These are phyloP conservation scores for Mesocentrotus franciscanus DNA, from an alignment of 53 echinoderm and acorn worm genomes.

Conservation along the genomic window DNA sequence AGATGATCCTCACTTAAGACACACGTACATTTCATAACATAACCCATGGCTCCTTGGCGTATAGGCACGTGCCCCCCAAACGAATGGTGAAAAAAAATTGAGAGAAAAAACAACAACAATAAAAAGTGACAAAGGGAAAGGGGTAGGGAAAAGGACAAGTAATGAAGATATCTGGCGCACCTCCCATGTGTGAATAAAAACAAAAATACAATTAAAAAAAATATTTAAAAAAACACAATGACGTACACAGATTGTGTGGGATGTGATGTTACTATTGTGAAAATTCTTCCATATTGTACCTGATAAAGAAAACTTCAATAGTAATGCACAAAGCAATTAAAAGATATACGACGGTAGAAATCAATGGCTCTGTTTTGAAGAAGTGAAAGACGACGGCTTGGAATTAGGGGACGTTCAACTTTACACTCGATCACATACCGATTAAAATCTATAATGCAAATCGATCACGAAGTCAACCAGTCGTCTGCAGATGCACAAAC, in stretches of 20 bases:
- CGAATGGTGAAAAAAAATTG: too few relatives aligned
- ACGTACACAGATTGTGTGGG: neutral
- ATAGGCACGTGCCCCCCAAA: too few relatives aligned
- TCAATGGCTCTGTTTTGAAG: neutral
- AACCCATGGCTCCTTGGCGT: too few relatives aligned
- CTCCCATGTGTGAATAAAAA: too few relatives aligned
- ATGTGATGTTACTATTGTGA: neutral
- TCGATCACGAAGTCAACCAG: conserved; percentile 14
- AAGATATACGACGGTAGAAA: neutral
- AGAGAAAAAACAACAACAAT: too few relatives aligned
- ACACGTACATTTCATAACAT: neutral
- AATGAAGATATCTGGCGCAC: too few relatives aligned
- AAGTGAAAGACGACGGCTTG: too few relatives aligned
- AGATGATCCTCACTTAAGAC: neutral
- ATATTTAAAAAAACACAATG: too few relatives aligned
- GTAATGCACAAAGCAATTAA: neutral
- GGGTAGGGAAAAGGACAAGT: too few relatives aligned
- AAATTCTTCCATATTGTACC: neutral
- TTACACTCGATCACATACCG: neutral
- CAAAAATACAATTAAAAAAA: too few relatives aligned
- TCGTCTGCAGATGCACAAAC: conserved; percentile 13
- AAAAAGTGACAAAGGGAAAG: too few relatives aligned
- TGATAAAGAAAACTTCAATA: neutral
- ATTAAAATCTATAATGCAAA: neutral
- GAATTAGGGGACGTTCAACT: too few relatives aligned